These are phyloP conservation scores for Carpatolechia fugitivella DNA, from an alignment of 2,888 invertebrate genomes.

Conservation along the genomic window DNA sequence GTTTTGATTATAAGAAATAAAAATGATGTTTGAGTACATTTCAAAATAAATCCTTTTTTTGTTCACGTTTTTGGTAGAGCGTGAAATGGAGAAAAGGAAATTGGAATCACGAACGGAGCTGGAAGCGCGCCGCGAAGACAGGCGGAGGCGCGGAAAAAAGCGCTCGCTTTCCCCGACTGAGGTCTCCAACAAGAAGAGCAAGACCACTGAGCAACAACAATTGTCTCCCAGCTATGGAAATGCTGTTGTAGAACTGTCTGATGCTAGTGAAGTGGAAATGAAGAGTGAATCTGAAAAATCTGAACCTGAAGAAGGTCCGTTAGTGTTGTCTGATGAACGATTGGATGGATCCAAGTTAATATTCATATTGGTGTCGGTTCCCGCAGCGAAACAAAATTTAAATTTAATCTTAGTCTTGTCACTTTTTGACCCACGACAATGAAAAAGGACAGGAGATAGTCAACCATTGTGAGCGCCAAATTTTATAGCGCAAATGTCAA, in stretches of 20 bases:
- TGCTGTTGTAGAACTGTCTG: constrained; percentile 67
- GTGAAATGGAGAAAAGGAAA: constrained; percentile 88
- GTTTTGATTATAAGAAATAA: too few species aligned
- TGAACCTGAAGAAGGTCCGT: constrained; percentile 67
- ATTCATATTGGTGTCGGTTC: too few species aligned
- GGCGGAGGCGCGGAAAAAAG: constrained; percentile 74
- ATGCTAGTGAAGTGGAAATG: constrained; percentile 72
- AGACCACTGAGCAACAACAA: constrained; percentile 37
- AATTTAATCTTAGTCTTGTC: too few species aligned
- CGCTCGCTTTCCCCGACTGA: constrained; percentile 58
- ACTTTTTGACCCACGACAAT: too few species aligned
- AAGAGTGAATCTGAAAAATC: constrained; percentile 63
- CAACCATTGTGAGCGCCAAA: too few species aligned
- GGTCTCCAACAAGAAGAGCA: constrained; percentile 56
- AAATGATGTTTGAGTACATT: too few species aligned
- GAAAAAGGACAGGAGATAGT: too few species aligned
- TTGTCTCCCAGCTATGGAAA: constrained; percentile 64
- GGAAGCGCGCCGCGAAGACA: constrained; percentile 84
- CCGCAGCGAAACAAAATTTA: too few species aligned
- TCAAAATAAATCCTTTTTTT: too few species aligned
- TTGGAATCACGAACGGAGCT: constrained; percentile 86
- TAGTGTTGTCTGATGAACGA: too few species aligned
- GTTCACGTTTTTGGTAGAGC: constrained; percentile 60
- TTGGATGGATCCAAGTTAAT: too few species aligned
- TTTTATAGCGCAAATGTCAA: too few species aligned